Evolutionary conservation across 2,888 invertebrate genomes (phyloP).

Genomic region (Caenorhabditis sulstoni): DNA sequence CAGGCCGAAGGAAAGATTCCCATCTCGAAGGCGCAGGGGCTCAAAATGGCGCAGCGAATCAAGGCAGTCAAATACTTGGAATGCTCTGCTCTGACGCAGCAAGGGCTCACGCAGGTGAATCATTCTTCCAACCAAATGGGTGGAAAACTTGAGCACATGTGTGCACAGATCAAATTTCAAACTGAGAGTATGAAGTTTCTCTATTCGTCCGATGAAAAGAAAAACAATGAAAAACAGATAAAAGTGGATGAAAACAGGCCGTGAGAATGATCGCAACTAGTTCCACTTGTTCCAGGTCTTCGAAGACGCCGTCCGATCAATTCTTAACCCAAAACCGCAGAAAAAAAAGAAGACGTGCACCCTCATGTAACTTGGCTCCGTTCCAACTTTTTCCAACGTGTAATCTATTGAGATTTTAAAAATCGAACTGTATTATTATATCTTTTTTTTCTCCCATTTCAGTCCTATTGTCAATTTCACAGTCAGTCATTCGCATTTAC

Average conservation of each 20-base stretch:
- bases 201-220: too few relatives aligned
- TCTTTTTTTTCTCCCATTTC: too few relatives aligned
- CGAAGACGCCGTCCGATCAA: conserved; percentile 97
- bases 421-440: not conserved
- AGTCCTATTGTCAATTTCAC: not conserved
- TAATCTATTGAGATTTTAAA: not conserved
- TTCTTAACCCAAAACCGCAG: conserved; percentile 95
- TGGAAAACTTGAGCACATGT: not conserved
- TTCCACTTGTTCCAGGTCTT: conserved; percentile 87
- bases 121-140: conserved; percentile 1
- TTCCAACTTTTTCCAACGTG: conserved; percentile 13
- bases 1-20: conserved; percentile 85
- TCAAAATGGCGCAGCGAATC: conserved; percentile 92
- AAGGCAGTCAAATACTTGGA: conserved; percentile 99
- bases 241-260: not conserved
- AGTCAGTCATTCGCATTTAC: conserved; percentile 43
- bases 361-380: conserved; percentile 69
- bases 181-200: too few relatives aligned
- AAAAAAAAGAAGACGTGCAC: conserved; percentile 84
- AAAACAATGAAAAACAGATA: not conserved
- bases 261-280: not conserved
- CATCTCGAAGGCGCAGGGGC: conserved; percentile 96
- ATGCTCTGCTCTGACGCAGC: conserved; percentile 98
- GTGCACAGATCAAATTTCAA: too few relatives aligned
- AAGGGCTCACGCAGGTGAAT: conserved; percentile 91